These are phyloP conservation scores for Glandiceps talaboti DNA, from an alignment of 53 echinoderm and acorn worm species.

Conservation along the genomic window DNA sequence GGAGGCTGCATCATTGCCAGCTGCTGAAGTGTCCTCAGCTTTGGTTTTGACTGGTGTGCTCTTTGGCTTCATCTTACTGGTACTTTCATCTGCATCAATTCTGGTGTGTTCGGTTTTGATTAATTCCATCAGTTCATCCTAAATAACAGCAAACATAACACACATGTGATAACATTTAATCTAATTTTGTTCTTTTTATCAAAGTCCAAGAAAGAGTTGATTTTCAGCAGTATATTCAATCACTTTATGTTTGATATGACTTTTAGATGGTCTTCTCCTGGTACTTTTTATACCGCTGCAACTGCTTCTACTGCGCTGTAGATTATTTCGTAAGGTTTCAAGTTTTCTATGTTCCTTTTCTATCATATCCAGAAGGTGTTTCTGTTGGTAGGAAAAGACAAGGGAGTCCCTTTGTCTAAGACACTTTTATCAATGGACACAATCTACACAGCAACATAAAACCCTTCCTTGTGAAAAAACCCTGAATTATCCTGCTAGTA, in stretches of 20 bases:
- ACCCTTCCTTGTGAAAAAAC: no score
- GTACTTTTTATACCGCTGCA: not conserved
- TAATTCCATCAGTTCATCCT: not conserved
- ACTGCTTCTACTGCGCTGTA: not conserved
- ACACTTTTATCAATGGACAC: no score
- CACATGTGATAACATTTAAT: not conserved
- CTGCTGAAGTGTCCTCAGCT: no score
- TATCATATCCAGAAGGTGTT: not conserved
- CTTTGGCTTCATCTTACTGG: no score
- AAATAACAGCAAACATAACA: not conserved
- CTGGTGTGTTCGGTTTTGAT: not conserved
- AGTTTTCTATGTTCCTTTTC: not conserved
- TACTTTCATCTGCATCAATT: not conserved
- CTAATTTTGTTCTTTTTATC: not conserved
- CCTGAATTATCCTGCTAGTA: no score
- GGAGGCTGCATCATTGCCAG: no score
- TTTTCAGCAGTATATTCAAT: not conserved
- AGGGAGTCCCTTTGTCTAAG: no score
- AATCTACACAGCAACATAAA: no score
- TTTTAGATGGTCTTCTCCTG: not conserved
- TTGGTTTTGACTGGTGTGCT: no score
- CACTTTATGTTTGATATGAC: not conserved
- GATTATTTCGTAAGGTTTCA: not conserved
- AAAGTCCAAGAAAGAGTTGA: not conserved
- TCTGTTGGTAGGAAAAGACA: not conserved